These are phyloP conservation scores for Metopolophium dirhodum DNA, from an alignment of 1,140 invertebrate species.

Conservation along the genomic window DNA sequence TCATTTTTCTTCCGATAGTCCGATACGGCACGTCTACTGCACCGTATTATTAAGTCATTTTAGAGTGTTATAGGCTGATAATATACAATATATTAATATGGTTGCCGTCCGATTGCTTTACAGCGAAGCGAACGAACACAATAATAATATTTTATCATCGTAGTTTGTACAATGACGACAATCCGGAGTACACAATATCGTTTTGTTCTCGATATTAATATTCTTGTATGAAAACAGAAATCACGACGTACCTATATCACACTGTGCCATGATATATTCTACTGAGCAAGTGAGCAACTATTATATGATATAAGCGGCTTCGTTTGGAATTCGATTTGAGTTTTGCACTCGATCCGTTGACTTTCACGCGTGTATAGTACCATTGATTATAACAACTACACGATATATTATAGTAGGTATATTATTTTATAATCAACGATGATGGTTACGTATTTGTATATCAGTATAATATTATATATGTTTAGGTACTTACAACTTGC, in stretches of 20 bases:
- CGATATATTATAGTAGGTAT: too few relatives aligned
- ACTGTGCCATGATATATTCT: too few relatives aligned
- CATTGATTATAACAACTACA: too few relatives aligned
- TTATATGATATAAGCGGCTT: background rate
- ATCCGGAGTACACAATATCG: background rate
- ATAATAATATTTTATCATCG: too few relatives aligned
- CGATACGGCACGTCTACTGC: too few relatives aligned
- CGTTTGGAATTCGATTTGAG: background rate
- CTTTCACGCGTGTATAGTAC: background rate
- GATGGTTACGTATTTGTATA: too few relatives aligned
- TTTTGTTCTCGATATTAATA: background rate
- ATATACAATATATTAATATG: background rate
- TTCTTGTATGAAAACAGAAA: background rate
- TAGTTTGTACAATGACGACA: background rate
- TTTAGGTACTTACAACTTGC: background rate
- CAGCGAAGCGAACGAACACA: background rate
- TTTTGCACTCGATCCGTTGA: background rate
- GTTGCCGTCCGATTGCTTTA: background rate
- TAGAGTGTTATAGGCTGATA: background rate
- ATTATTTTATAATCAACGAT: too few relatives aligned
- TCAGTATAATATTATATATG: too few relatives aligned
- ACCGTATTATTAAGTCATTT: background rate
- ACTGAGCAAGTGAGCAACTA: too few relatives aligned
- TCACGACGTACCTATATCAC: too few relatives aligned
- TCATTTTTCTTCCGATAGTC: background rate